These are phyloP conservation scores for Rhynchophorus ferrugineus DNA, from an alignment of 1,140 invertebrate species.

Conservation along the genomic window DNA sequence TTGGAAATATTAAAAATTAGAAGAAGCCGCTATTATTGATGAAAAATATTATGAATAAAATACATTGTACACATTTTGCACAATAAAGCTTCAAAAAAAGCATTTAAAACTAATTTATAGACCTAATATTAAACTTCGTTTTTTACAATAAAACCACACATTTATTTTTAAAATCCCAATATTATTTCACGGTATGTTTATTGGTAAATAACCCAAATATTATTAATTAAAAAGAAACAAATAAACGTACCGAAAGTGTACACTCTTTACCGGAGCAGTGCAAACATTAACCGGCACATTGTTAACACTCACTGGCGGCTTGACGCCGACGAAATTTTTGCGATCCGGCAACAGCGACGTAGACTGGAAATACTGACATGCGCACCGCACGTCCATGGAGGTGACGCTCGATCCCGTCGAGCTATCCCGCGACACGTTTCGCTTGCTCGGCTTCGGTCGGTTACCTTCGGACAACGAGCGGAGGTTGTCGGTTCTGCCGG, in stretches of 20 bases:
- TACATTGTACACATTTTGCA: too few species aligned
- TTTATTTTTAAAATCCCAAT: too few species aligned
- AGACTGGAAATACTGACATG: conserved; percentile 74
- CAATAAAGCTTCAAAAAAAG: too few species aligned
- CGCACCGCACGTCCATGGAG: conserved; percentile 71
- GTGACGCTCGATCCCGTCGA: conserved; percentile 57
- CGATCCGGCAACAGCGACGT: conserved; percentile 59
- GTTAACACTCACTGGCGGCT: conserved; percentile 9
- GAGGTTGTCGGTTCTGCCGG: conserved; percentile 25
- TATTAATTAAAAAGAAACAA: too few species aligned
- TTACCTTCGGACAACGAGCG: conserved; percentile 58
- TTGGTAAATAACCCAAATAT: too few species aligned
- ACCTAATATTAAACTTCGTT: too few species aligned
- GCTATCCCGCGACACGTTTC: conserved; percentile 48
- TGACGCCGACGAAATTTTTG: conserved; percentile 13
- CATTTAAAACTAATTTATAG: too few species aligned
- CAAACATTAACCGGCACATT: not conserved
- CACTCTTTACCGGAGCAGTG: conserved; percentile 1
- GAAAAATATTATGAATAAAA: too few species aligned
- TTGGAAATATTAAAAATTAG: too few species aligned
- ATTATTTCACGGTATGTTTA: too few species aligned
- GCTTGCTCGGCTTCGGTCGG: conserved; percentile 42
- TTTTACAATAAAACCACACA: too few species aligned
- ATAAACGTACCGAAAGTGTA: conserved; percentile 16
- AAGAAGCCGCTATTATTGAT: too few species aligned